Evolutionary conservation across 2,888 invertebrate species (phyloP), one percentile per base, ranked within the genome.

Genomic region (Ptychoptera contaminata): DNA sequence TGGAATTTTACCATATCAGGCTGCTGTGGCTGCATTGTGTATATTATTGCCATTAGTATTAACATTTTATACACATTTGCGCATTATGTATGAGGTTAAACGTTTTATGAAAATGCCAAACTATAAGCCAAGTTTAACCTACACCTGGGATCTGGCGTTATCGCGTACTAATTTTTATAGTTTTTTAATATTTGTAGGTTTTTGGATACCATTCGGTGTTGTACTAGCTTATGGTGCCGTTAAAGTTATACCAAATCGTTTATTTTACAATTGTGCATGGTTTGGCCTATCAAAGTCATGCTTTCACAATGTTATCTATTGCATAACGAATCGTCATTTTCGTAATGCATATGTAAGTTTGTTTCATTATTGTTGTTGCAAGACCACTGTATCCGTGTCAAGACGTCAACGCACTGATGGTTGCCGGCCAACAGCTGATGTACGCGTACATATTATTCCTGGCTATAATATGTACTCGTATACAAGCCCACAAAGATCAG

Each of bases 351-450:
- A 81, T 58, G 67, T 76, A 11, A 77, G 78, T 55, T 65, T 85
- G 8, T 85, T 83, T 57, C 78, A 81, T 56, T 86, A 85, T 55
- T 84, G 83, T 56, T 84, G 78, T 58, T 85, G 83, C 64, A 85
- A 84, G 60, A 82, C 77, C 8, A 77, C 79, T 6, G 76, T 77
- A 16, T 73, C 79, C 2, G 77, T 77, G 52, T 72, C 76, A 7
- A 63, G 76, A 47, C 69, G 81, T 37, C 72, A 75, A 44, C 62
- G 80, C 32, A 62, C 69, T 43, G 69, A 70, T 35, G 64, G 60
- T 8, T 45, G 62, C 45, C 57, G 70, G 29, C 67, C 73, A 11
- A 67, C 73, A 1, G 51, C 55, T 15, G 77, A 81, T 50, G 74
- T 82, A n/a, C 62, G 77, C 29, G 82, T 83, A 8, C 84, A 84